phyloP scores from a whole-genome alignment of 1,140 invertebrate genomes.

The Pseudobourletiella spinata region DNA sequence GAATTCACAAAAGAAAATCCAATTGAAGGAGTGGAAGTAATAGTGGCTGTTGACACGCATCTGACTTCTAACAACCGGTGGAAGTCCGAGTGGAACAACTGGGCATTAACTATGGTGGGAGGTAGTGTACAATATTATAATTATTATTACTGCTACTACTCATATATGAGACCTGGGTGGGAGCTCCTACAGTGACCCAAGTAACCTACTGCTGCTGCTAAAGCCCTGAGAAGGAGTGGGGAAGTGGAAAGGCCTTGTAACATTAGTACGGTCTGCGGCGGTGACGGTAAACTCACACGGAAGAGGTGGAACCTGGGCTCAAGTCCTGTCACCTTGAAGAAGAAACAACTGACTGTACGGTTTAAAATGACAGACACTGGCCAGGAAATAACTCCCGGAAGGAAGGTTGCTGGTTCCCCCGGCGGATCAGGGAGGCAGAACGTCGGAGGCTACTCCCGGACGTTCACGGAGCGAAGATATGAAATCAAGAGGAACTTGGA shows the following conservation, averaged over 20 bases:
- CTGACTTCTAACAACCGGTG: too few relatives aligned
- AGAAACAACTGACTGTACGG: not conserved
- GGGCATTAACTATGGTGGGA: too few relatives aligned
- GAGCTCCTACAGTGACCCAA: too few relatives aligned
- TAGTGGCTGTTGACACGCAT: too few relatives aligned
- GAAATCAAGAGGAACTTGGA: slow-evolving; percentile 19
- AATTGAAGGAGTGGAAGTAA: too few relatives aligned
- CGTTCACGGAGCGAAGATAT: slow-evolving; percentile 21
- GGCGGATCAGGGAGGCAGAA: not conserved
- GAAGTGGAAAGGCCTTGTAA: not conserved
- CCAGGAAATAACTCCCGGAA: not conserved
- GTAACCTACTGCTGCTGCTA: too few relatives aligned
- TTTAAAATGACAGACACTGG: not conserved
- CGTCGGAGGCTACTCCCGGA: slow-evolving; percentile 21
- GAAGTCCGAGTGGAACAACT: too few relatives aligned
- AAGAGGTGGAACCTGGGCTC: not conserved
- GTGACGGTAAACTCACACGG: not conserved
- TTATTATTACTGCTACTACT: too few relatives aligned
- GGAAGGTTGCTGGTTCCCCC: not conserved
- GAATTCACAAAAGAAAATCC: too few relatives aligned
- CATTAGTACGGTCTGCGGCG: not conserved
- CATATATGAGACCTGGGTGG: too few relatives aligned
- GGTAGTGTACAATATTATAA: too few relatives aligned
- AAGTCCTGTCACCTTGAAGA: not conserved
- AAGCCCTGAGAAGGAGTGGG: too few relatives aligned